These are phyloP conservation scores for Delia radicum DNA, from an alignment of 1,140 invertebrate species.

Conservation along the genomic window DNA sequence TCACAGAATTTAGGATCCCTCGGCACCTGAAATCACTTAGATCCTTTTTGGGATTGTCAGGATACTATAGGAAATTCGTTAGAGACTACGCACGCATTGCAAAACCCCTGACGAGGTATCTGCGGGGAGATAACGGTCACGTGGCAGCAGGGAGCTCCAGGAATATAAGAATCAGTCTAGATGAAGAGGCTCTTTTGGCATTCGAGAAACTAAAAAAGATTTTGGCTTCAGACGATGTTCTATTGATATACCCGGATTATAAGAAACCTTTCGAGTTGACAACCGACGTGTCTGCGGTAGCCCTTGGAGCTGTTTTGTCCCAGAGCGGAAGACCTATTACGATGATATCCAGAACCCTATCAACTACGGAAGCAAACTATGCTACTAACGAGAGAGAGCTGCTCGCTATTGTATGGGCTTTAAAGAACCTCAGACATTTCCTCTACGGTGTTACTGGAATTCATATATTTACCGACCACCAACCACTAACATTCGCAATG, in stretches of 20 bases:
- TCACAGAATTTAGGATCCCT: not conserved
- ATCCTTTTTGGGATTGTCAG: slow-evolving; percentile 4
- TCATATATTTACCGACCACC: slow-evolving; percentile 21
- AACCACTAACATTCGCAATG: slow-evolving; percentile 10
- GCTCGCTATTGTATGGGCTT: slow-evolving; percentile 26
- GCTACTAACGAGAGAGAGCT: slow-evolving; percentile 26
- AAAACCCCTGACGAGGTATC: not conserved
- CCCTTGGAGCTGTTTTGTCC: slow-evolving; percentile 45
- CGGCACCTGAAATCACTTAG: not conserved
- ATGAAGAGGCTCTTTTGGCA: not conserved
- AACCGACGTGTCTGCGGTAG: slow-evolving; percentile 40
- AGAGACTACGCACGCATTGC: not conserved
- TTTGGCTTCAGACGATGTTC: slow-evolving; percentile 29
- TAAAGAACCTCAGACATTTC: not conserved
- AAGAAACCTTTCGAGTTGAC: slow-evolving; percentile 43
- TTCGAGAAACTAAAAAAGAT: slow-evolving; percentile 30
- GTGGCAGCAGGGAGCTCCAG: not conserved
- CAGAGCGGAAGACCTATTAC: slow-evolving; percentile 28
- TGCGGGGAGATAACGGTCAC: not conserved
- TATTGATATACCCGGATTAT: slow-evolving; percentile 42
- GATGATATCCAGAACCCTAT: slow-evolving; percentile 19
- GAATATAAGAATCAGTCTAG: not conserved
- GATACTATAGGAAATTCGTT: not conserved
- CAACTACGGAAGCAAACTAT: slow-evolving; percentile 10
- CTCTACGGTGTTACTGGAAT: not conserved